These are phyloP conservation scores for Myotis planiceps DNA, from an alignment of 2,797 vertebrate species.

Conservation along the genomic window DNA sequence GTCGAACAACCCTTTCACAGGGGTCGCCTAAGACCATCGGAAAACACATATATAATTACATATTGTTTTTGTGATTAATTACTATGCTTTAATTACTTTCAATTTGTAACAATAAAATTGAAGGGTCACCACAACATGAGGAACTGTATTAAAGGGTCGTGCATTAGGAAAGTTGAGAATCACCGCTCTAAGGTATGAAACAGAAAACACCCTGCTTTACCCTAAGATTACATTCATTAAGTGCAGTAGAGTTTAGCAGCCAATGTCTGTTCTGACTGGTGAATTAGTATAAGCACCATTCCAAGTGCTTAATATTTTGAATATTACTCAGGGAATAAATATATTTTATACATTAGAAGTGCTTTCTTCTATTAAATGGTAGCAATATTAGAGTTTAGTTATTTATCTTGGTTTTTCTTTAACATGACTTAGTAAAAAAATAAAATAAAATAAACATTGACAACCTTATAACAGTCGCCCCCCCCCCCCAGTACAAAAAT, in stretches of 20 bases:
- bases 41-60: too few species aligned
- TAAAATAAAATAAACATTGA: background rate
- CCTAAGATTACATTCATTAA: background rate
- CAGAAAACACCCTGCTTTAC: too few species aligned
- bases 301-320: background rate
- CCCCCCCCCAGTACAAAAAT: background rate
- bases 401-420: background rate
- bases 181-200: too few species aligned
- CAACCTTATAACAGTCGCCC: background rate
- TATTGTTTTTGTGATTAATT: too few species aligned
- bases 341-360: background rate
- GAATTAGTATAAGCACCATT: background rate
- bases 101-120: too few species aligned
- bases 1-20: too few species aligned
- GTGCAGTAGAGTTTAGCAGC: background rate
- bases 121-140: too few species aligned
- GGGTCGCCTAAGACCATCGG: too few species aligned
- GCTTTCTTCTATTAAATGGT: background rate
- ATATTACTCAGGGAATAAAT: background rate
- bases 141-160: too few species aligned
- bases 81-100: too few species aligned
- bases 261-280: background rate
- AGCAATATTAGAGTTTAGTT: background rate
- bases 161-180: too few species aligned
- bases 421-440: background rate